A percentile compares a stretch with the other conserved stretches of the same genome.
Conservation (phyloP, 2,113 vertebrate species). For the Poeciliopsis retropinna region DNA sequence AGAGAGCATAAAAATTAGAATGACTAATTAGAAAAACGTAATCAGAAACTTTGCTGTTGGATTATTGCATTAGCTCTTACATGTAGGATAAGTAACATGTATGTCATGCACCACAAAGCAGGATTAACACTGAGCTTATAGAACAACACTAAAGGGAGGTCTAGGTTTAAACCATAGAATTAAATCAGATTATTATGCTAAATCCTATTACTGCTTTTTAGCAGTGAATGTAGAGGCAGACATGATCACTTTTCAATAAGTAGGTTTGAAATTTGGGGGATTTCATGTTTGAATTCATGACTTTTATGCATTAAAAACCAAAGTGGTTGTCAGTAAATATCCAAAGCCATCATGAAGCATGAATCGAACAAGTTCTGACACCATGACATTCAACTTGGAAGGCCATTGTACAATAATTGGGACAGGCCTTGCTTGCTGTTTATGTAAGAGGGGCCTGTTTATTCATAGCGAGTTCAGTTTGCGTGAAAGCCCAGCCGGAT, state of each 20-base stretch:
- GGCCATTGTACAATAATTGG: slow-evolving; percentile 73
- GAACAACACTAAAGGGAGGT: not conserved
- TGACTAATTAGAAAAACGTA: not conserved
- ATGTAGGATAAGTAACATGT: not conserved
- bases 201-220: slow-evolving; percentile 29
- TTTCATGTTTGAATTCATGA: slow-evolving; percentile 6
- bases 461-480: slow-evolving; percentile 71
- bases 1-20: not conserved
- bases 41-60: slow-evolving; percentile 22
- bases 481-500: slow-evolving; percentile 48
- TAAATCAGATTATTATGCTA: slow-evolving; percentile 31
- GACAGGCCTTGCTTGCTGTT: slow-evolving; percentile 53
- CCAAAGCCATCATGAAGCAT: slow-evolving; percentile 46
- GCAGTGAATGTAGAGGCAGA: not conserved
- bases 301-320: not conserved
- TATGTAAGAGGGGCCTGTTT: slow-evolving; percentile 77
- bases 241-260: not conserved
- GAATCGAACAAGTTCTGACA: slow-evolving; percentile 62
- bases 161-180: not conserved
- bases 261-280: not conserved
- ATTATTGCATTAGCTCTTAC: slow-evolving; percentile 5
- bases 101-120: not conserved
- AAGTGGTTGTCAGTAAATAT: slow-evolving; percentile 19
- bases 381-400: slow-evolving; percentile 53
- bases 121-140: slow-evolving; percentile 2